Percentiles rank a stretch among this genome's conserved stretches.
Conservation (phyloP, 2,888 invertebrate species). For the Polydrusus cervinus region DNA sequence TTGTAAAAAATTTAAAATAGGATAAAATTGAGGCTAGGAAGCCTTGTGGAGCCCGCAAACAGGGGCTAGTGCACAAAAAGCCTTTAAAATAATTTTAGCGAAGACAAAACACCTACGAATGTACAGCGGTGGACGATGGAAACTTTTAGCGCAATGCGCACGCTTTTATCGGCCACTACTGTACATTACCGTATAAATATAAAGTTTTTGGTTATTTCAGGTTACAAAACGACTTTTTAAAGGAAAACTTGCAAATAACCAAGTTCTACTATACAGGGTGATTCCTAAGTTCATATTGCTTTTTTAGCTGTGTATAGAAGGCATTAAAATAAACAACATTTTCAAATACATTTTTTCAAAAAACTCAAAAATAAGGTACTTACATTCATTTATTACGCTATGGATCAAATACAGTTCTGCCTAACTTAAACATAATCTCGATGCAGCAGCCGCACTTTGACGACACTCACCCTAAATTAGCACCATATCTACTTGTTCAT, state of each 20-base stretch:
- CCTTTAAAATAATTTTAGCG: slow-evolving; percentile 1
- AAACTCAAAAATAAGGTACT: too few relatives aligned
- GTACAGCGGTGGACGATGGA: slow-evolving; percentile 6
- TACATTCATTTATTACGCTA: too few relatives aligned
- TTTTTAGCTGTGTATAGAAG: too few relatives aligned
- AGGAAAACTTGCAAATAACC: neutral
- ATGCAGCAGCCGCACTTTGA: too few relatives aligned
- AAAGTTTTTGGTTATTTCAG: neutral
- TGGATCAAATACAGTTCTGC: too few relatives aligned
- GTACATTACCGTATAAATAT: neutral
- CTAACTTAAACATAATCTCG: too few relatives aligned
- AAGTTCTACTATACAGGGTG: neutral
- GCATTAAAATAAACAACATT: too few relatives aligned
- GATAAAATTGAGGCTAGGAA: slow-evolving; percentile 40
- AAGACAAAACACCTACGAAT: neutral
- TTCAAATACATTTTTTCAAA: too few relatives aligned
- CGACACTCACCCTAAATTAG: too few relatives aligned
- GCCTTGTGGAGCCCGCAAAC: neutral
- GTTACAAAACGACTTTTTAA: neutral
- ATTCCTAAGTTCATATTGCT: too few relatives aligned
- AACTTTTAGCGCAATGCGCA: neutral
- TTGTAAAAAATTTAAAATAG: slow-evolving; percentile 49
- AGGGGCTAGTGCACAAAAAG: slow-evolving; percentile 12
- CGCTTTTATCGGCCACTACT: neutral
- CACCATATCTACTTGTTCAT: too few relatives aligned